Evolutionary conservation across 30 jellyfish, hydroid and myxozoan genomes (phyloP), one percentile per base, ranked within the genome.

Genomic region (Mastigias papua): DNA sequence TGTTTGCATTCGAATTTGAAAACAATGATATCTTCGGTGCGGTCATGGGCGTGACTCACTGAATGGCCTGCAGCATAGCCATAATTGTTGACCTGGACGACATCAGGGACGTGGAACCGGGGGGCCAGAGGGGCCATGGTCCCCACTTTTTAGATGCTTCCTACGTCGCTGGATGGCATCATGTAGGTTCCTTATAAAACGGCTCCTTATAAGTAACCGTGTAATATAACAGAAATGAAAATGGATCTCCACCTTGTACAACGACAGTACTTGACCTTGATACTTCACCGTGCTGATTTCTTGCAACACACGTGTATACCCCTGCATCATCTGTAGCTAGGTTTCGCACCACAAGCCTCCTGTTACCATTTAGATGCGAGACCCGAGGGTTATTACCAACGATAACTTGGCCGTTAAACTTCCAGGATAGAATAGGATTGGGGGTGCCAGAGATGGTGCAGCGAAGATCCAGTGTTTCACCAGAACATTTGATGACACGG

Each of bases 261-360:
- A 26, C 64, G 30, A 82, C 65, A 11, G 58, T 68, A 69, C 91
- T 62, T 0, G 84, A 65, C 28, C 54, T 82, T 67, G 80, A 54
- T 32, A 67, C 69, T 50, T 82, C 84, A 27, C 84, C 91, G 30
- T 32, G 26, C 26, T 68, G 73, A 70, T 82, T 82, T 69, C 72
- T 82, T 21, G 64, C 83, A 30, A 70, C 46, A 54, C 91, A 82
- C 2, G 91, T 26, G 64, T 82, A 82, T 13, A 48, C 29, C 0
- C 91, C 91, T 10, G 91, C 91, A 67, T 82, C 91, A 9, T 82
- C 85, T 20, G 23, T 26, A 7, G 42, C 48, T 63, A 82, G 72
- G 30, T 13, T 42, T 31, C 78, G 27, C 1, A 82, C 32, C 46
- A 48, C 7, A 28, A 82, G 76, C 32, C 74, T 48, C 32, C 72